Base-by-base conservation (phyloP, 1,140 invertebrate genomes). In the Plodia interpunctella region DNA sequence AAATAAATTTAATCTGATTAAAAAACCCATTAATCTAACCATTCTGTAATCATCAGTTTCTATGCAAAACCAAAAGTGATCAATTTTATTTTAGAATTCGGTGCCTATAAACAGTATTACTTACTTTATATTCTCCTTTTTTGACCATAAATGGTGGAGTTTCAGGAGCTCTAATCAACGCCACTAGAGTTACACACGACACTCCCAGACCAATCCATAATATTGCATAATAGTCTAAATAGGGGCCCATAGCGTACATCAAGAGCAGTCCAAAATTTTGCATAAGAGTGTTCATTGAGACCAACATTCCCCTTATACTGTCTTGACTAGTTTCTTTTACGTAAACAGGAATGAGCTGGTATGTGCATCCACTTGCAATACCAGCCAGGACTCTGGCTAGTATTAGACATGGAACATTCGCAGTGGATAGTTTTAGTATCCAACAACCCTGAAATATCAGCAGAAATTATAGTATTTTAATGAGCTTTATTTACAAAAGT, bases 191-290 rank as follows among this genome's bases (percentile, higher is more conserved):
- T 5, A 57, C 1, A 0, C 62, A 38, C 0, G 66, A 62, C 0
- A 68, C 11, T 9, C 49, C 28, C 2, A 59, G 11, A 8, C 56
- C 60, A 18, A 65, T 49, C 66, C 66, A 68, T 2, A 64, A 18
- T 0, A 68, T 54, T 2, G 57, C 59, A 32, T 68, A 55, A 83
- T 89, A 93, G 38, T 85, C 73, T 9, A 91, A 32, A 18, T 76
- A 72, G 5, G 90, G 69, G 8, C 93, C 93, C 13, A 92, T 59
- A 4, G 89, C 75, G 66, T 92, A 94, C 15, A 88, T 88, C 1
- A 83, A 19, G 0, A 69, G n/a, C 10, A 63, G 35, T 8, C 70
- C 70, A 3, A 63, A 18, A 32, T 64, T 69, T 44, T 64, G 60
- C 18, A 53, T 60, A 0, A 66, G 10, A 9, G 62, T 62, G 0